Base-by-base conservation (phyloP, 2,888 invertebrate species). In the Trissolcus brochymenae region DNA sequence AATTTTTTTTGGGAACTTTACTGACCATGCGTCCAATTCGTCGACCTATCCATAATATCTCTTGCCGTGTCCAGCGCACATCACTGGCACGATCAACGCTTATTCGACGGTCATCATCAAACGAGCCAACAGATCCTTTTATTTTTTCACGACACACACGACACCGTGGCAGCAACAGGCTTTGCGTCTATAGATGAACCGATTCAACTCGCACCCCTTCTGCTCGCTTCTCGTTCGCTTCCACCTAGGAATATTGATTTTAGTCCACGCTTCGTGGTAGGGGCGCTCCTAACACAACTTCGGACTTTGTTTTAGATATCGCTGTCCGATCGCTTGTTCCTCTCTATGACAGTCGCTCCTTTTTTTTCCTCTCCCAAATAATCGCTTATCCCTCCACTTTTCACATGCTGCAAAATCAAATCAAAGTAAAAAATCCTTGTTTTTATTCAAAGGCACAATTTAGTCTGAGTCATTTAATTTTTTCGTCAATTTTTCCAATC, bases 161-260 rank as follows among this genome's bases (percentile, higher is more conserved):
- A 67, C 67, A 72, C 62, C 43, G 60, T 57, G 79, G 80, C 86
- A 87, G 87, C 87, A 87, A 87, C 87, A 87, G 87, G 87, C 87
- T 87, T 86, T 86, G 82, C 83, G 35, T 35, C 84, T 86, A 86
- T 87, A 87, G 79, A 79, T 80, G 83, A 80, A 80, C 81, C 74
- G 81, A 81, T 81, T 82, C 79, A 81, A 85, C 82, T 85, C 82
- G 76, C 83, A 82, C 81, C 84, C 85, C 87, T 83, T 79, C 81
- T 70, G 66, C 79, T 61, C 62, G 76, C 74, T 72, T 77, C 81
- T 82, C 35, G 35, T 11, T 35, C 9, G 35, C 81, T 76, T 83
- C 84, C 81, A 79, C 82, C 79, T 82, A 82, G 84, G 80, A 88
- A 87, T 88, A 88, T 88, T 88, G 88, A 88, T 88, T 84, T 87